Evolutionary conservation across 1,140 invertebrate species (phyloP).

Genomic region (Pachyrhynchus sulphureomaculatus): DNA sequence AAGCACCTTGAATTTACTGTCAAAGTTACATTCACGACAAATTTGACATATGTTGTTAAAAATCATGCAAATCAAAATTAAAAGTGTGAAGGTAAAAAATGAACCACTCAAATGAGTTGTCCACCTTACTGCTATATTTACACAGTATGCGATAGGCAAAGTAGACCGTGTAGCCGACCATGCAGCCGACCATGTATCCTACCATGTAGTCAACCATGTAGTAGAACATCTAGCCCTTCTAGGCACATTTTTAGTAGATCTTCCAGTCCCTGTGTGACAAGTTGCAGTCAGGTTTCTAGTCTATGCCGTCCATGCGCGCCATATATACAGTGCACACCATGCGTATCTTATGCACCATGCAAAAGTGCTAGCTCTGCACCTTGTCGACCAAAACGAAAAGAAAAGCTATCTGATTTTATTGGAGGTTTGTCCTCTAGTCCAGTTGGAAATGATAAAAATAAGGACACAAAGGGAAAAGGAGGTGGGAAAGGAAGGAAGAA

Average conservation of each 20-base stretch:
- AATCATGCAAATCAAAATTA: not conserved
- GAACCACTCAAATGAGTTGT: conserved; percentile 9
- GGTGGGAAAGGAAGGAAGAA: not conserved
- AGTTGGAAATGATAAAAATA: too few species aligned
- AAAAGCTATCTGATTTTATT: conserved; percentile 21
- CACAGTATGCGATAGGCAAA: not conserved
- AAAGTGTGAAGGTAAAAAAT: conserved; percentile 3
- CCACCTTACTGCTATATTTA: conserved; percentile 6
- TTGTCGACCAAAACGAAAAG: not conserved
- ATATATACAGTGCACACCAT: not conserved
- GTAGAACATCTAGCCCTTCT: too few species aligned
- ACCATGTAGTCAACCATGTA: too few species aligned
- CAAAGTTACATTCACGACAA: not conserved
- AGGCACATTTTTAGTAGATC: too few species aligned
- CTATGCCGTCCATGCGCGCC: conserved; percentile 1
- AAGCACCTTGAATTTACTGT: too few species aligned
- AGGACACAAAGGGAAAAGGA: too few species aligned
- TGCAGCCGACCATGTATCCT: not conserved
- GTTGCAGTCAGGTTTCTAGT: not conserved
- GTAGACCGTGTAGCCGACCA: not conserved
- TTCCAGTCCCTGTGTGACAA: not conserved
- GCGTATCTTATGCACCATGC: conserved; percentile 1
- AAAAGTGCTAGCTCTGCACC: too few species aligned
- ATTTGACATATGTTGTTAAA: not conserved
- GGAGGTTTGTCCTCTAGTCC: too few species aligned